phyloP scores from a whole-genome alignment of 1,140 invertebrate genomes.

The Drosophila nasuta region DNA sequence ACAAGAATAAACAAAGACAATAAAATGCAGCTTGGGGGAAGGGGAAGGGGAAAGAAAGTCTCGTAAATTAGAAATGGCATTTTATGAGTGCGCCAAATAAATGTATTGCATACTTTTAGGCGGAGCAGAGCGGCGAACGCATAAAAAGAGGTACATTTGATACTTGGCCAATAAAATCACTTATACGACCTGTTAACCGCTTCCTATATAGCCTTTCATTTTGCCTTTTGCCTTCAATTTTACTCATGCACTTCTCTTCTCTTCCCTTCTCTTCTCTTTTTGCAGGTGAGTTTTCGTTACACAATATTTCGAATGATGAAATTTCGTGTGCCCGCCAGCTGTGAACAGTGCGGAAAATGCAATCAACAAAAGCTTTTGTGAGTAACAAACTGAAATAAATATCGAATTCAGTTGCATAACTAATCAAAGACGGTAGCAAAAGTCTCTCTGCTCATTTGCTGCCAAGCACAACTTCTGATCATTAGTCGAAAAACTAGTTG shows the following conservation, averaged over 20 bases:
- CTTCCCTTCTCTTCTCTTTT: constrained; percentile 22
- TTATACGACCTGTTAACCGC: constrained; percentile 78
- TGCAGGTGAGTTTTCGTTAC: constrained; percentile 59
- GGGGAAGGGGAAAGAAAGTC: constrained; percentile 2
- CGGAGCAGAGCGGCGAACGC: background rate
- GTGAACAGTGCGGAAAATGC: constrained; percentile 3
- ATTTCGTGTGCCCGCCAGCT: background rate
- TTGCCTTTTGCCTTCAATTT: constrained; percentile 23
- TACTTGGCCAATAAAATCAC: constrained; percentile 63
- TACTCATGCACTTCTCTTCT: constrained; percentile 21
- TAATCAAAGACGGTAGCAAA: constrained; percentile 1
- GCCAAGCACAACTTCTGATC: constrained; percentile 10
- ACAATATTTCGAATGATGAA: no score
- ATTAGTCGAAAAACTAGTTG: constrained; percentile 31
- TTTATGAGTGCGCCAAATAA: constrained; percentile 77
- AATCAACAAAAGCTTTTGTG: background rate
- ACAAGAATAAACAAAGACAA: constrained; percentile 20
- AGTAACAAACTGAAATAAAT: background rate
- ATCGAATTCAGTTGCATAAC: background rate
- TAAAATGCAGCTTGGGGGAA: constrained; percentile 2
- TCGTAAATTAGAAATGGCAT: constrained; percentile 79
- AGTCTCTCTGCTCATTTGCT: background rate
- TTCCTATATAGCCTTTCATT: constrained; percentile 40
- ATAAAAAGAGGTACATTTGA: constrained; percentile 64
- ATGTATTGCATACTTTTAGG: constrained; percentile 59